A percentile compares a stretch with the other conserved stretches of the same genome.
These are phyloP conservation scores for Ariolimax columbianus DNA, from an alignment of 2,888 invertebrate species.

Conservation along the genomic window DNA sequence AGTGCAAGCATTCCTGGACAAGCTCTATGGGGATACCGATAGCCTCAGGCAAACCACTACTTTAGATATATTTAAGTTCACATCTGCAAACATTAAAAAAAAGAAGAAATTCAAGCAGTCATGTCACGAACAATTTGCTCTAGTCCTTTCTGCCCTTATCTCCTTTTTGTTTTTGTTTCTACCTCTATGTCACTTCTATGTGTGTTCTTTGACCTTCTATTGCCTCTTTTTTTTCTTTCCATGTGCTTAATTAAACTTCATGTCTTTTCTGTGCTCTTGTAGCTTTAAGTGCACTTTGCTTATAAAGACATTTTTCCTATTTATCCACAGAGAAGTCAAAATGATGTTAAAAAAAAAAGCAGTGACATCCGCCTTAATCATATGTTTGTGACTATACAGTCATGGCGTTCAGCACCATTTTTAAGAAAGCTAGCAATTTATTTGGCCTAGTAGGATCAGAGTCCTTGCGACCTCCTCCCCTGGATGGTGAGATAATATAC, in stretches of 20 bases:
- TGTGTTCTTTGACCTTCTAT: too few species aligned
- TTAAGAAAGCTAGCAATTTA: conserved; percentile 77
- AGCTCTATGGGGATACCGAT: too few species aligned
- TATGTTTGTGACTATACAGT: conserved; percentile 16
- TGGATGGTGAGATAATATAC: conserved; percentile 81
- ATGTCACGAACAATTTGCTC: too few species aligned
- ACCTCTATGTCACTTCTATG: too few species aligned
- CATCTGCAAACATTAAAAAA: too few species aligned
- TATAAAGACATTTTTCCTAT: not conserved
- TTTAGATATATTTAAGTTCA: too few species aligned
- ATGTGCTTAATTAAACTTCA: not conserved
- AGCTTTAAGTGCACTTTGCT: not conserved
- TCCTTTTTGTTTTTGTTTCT: too few species aligned
- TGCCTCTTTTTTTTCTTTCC: too few species aligned
- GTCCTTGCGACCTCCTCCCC: conserved; percentile 73
- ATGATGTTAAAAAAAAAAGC: not conserved
- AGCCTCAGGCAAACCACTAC: too few species aligned
- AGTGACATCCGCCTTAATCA: not conserved
- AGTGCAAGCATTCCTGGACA: too few species aligned
- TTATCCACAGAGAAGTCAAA: conserved; percentile 1
- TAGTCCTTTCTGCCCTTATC: too few species aligned
- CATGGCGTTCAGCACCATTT: conserved; percentile 74
- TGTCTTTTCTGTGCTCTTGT: not conserved
- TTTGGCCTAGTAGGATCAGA: conserved; percentile 71
- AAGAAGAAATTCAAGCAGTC: too few species aligned